phyloP scores from a whole-genome alignment of 2,797 vertebrate species.

The Limnodromus scolopaceus region DNA sequence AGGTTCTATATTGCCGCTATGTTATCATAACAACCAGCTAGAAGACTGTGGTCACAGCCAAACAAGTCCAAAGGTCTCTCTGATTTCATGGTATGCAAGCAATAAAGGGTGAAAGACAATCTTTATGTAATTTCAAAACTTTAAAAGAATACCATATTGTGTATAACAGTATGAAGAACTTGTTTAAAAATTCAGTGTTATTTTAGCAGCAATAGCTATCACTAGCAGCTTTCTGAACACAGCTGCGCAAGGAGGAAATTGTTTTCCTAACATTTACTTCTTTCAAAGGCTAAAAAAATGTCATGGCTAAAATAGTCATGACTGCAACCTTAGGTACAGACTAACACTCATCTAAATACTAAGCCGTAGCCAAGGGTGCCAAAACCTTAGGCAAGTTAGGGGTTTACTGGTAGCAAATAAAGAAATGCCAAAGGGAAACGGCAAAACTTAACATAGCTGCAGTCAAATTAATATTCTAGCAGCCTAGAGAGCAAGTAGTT shows the following conservation, averaged over 20 bases:
- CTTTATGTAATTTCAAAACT: not conserved
- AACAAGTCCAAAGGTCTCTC: not conserved
- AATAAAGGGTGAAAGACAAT: not conserved
- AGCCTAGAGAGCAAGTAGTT: not conserved
- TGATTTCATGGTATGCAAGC: not conserved
- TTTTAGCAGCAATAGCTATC: conserved; percentile 50
- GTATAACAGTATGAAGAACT: not conserved
- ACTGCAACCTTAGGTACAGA: not conserved
- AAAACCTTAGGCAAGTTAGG: not conserved
- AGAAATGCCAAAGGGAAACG: conserved; percentile 2
- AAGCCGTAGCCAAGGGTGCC: not conserved
- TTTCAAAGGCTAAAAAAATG: conserved; percentile 57
- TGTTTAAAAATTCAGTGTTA: conserved; percentile 50
- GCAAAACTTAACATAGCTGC: not conserved
- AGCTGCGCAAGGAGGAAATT: conserved; percentile 2
- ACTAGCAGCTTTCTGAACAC: conserved; percentile 41
- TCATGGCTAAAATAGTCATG: conserved; percentile 29
- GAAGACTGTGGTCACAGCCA: not conserved
- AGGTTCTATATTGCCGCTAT: not conserved
- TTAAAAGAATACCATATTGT: not conserved
- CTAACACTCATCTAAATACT: not conserved
- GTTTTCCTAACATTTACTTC: conserved; percentile 56
- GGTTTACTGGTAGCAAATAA: not conserved
- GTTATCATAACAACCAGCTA: not conserved
- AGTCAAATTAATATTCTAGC: conserved; percentile 24